phyloP scores from a whole-genome alignment of 2,797 vertebrate genomes.

The Sebastes alutus region DNA sequence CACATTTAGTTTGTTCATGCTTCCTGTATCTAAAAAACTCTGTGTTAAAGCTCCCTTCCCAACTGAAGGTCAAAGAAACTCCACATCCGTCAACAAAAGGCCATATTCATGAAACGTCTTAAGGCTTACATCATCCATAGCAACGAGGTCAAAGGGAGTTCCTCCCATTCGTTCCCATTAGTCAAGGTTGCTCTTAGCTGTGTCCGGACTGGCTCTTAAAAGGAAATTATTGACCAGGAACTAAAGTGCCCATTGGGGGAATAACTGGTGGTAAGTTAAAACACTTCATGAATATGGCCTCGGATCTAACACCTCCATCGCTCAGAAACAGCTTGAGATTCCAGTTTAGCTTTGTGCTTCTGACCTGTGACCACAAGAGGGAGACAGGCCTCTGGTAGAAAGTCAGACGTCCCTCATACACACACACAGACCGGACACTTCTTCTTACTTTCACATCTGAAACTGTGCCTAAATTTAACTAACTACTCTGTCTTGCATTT shows the following conservation, averaged over 20 bases:
- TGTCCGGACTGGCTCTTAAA: neutral
- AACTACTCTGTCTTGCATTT: neutral
- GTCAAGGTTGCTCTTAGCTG: neutral
- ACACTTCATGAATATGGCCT: neutral
- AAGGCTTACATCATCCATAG: neutral
- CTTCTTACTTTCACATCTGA: neutral
- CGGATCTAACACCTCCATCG: neutral
- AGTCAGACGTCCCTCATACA: neutral
- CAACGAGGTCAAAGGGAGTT: neutral
- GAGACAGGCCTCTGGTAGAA: slow-evolving; percentile 40
- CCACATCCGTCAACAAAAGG: neutral
- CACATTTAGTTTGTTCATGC: neutral
- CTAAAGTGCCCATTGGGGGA: neutral
- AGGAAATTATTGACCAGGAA: neutral
- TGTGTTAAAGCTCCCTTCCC: neutral
- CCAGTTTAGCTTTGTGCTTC: neutral
- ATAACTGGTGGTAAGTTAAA: neutral
- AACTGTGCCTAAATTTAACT: neutral
- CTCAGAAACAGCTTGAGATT: neutral
- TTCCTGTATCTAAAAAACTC: neutral
- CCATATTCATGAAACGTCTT: neutral
- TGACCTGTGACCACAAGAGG: slow-evolving; percentile 57
- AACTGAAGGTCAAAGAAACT: neutral
- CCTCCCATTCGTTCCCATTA: neutral
- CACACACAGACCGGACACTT: neutral